Evolutionary conservation across 2,888 invertebrate genomes (phyloP), one percentile per base, ranked within the genome.

Genomic region (Helobdella robusta): DNA sequence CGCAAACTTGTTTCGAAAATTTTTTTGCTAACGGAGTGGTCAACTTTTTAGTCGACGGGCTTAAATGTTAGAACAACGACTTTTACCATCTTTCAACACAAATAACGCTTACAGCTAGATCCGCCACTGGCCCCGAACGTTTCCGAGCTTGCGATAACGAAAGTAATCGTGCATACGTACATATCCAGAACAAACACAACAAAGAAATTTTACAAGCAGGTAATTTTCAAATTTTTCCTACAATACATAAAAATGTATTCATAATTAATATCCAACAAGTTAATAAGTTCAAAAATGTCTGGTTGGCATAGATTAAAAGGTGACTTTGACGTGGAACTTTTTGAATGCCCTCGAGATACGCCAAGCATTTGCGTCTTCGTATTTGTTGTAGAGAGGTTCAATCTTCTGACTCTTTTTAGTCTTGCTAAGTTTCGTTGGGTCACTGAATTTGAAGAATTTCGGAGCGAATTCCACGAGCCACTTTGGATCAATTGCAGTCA

Each of bases 391-490:
- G 2, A 98, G 82, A 0, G 98, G 98, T 76, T 99, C 97, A 70
- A 99, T 84, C 69, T 94, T 85, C 83, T 98, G 95, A 82, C 95
- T 94, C 82, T 95, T 94, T 85, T 99, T 98, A 82, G 95, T 94
- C 77, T 94, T 94, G 79, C 94, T 94, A 40, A 98, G 84, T 79
- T 94, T 97, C 0, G 97, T 97, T 2, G 95, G 94, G 81, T 99
- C 98, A 5, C 92, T 92, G 82, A 97, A 93, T 79, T 92, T 91
- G 83, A 97, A 99, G 84, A 98, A 99, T 0, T 97, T 94, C 0
- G 97, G 94, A 0, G 98, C 97, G 79, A 93, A 98, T 79, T 99
- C 97, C 0, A 98, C 95, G 66, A 99, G 83, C 98, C 98, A 99
- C 79, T 77, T 77, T 1, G 80, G 75, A 66, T 80, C 79, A 48